phyloP scores from a whole-genome alignment of 2,797 vertebrate species.

The Acomys russatus region DNA sequence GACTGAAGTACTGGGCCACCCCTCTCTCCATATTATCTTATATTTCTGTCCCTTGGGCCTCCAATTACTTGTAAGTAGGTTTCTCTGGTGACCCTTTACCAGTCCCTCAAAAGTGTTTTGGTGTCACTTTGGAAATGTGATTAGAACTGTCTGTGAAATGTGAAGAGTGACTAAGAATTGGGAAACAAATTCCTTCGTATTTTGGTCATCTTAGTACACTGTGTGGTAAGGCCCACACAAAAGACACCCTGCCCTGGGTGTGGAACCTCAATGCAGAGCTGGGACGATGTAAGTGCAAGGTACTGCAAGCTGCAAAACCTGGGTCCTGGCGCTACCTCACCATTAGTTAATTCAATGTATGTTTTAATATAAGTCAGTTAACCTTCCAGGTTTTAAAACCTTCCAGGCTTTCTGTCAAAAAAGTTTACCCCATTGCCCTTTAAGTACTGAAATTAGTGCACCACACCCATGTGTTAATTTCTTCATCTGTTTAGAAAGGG shows the following conservation, averaged over 20 bases:
- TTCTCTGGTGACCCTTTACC: not conserved
- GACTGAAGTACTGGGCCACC: not conserved
- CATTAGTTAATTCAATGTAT: not conserved
- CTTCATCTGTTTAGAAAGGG: slow-evolving; percentile 8
- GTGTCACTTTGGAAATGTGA: not conserved
- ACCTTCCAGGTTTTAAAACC: not conserved
- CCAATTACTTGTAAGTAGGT: not conserved
- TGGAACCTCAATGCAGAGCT: not conserved
- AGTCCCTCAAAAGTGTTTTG: slow-evolving; percentile 36
- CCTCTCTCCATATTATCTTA: not conserved
- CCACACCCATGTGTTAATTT: not conserved
- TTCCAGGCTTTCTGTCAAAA: slow-evolving; percentile 34
- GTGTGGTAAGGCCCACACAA: not conserved
- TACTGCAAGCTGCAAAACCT: not conserved
- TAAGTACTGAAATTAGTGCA: not conserved
- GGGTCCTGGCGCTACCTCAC: not conserved
- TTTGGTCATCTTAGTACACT: not conserved
- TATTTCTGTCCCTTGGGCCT: not conserved
- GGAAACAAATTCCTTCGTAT: not conserved
- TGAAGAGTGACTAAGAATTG: not conserved
- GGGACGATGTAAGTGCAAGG: not conserved
- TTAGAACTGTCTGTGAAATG: not conserved
- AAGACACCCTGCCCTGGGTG: not conserved
- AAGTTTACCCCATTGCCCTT: not conserved
- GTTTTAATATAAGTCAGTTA: slow-evolving; percentile 4